phyloP scores from a whole-genome alignment of 1,140 invertebrate species.

The Monochamus saltuarius region DNA sequence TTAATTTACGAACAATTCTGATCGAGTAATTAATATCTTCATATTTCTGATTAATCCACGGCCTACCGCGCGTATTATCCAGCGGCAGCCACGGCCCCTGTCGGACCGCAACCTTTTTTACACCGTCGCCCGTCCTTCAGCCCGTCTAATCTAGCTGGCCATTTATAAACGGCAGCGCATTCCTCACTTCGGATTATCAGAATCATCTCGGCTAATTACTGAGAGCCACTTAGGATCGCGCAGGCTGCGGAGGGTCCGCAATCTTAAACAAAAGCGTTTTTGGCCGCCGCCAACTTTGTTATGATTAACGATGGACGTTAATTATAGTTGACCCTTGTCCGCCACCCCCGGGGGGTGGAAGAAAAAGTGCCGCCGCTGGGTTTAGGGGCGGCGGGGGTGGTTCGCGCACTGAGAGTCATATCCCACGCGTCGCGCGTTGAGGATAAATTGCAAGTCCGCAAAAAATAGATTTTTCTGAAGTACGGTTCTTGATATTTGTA shows the following conservation, averaged over 20 bases:
- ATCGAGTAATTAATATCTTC: neutral
- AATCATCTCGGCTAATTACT: conserved; percentile 22
- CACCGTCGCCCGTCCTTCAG: neutral
- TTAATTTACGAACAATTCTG: neutral
- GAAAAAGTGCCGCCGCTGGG: too few species aligned
- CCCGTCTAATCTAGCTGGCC: conserved; percentile 3
- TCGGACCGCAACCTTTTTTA: too few species aligned
- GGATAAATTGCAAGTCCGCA: neutral
- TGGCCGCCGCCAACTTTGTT: conserved; percentile 30
- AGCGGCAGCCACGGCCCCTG: too few species aligned
- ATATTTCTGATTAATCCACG: too few species aligned
- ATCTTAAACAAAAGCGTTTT: conserved; percentile 40
- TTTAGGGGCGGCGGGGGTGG: too few species aligned
- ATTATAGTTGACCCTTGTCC: conserved; percentile 44
- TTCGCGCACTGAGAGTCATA: too few species aligned
- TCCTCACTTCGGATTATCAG: conserved; percentile 19
- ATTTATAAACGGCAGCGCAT: conserved; percentile 10
- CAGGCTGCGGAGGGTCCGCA: conserved; percentile 9
- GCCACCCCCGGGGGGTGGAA: conserved; percentile 4
- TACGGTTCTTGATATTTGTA: too few species aligned
- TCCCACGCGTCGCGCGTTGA: too few species aligned
- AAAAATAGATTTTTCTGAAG: neutral
- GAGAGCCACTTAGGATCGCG: conserved; percentile 18
- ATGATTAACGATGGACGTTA: conserved; percentile 44
- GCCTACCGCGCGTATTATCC: too few species aligned